Base-by-base conservation (phyloP, 1,140 invertebrate genomes). In the Geopemphigus sp. region DNA sequence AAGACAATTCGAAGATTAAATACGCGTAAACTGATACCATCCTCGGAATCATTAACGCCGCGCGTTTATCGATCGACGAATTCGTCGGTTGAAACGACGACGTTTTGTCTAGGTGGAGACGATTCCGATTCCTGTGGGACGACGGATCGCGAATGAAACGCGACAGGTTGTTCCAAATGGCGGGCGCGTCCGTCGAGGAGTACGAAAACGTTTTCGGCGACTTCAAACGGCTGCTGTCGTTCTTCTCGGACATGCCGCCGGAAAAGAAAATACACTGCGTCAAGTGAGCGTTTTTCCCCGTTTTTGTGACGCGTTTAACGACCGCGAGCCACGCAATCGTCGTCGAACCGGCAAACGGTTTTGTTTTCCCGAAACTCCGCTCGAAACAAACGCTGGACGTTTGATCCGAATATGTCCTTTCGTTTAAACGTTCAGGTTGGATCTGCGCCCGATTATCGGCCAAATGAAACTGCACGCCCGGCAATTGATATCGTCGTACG, bases 151-250 rank as follows among this genome's bases (percentile, higher is more conserved):
- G 53, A 29, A 54, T 72, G 19, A 72, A 54, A 29, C 53, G 32
- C 24, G n/a, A 72, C 29, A 72, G 24, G 17, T 1, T 29, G 29
- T 72, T 72, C 17, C n/a, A n/a, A n/a, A 54, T 45, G 6, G 29
- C 68, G 54, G 50, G 54, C 19, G 19, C 68, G 19, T 72, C 68
- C 29, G 53, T 78, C 19, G 22, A 47, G 0, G 74, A 78, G 14
- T 78, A 78, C 59, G 74, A 78, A 78, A 45, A 78, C 10, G 50
- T 61, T 61, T 78, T 78, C 47, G 24, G 63, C 5, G 74, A 78
- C 39, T 29, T 61, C 4, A 61, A 47, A 63, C 74, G 74, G 47
- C 74, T 78, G 29, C 24, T 59, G 19, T 47, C 24, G 50, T 61
- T 24, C 61, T 78, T 78, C 47, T 63, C 74, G 17, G 47, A 8